A percentile compares a stretch with the other conserved stretches of the same genome.
These are phyloP conservation scores for Cochlearius cochlearius DNA, from an alignment of 2,113 vertebrate genomes.

Conservation along the genomic window DNA sequence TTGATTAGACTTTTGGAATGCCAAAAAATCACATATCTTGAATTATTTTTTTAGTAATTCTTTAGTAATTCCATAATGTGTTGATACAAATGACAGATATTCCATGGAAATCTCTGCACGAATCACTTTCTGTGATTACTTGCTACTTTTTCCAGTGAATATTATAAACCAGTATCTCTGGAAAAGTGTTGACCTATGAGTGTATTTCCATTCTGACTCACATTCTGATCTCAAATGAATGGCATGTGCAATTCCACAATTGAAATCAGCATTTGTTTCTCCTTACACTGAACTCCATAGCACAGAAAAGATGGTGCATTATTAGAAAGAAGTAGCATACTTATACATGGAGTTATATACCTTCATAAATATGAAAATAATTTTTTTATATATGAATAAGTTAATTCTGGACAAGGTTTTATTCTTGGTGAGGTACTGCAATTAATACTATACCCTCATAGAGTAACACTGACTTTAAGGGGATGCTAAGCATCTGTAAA, in stretches of 20 bases:
- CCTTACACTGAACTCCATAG: background rate
- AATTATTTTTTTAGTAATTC: background rate
- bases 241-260: background rate
- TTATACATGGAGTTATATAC: too few relatives aligned
- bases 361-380: too few relatives aligned
- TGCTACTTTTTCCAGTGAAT: background rate
- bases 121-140: background rate
- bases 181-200: background rate
- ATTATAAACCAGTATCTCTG: background rate
- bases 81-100: background rate
- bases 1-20: background rate
- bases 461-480: background rate
- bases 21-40: background rate
- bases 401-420: background rate
- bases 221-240: background rate
- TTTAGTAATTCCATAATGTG: background rate
- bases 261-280: background rate
- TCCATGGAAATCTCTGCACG: background rate
- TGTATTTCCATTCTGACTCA: background rate
- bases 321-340: background rate
- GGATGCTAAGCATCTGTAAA: background rate
- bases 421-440: background rate
- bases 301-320: background rate
- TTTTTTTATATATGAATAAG: background rate
- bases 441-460: background rate